Percentiles rank a stretch among this genome's conserved stretches.
phyloP scores from a whole-genome alignment of 2,113 vertebrate species.

The Danionella cerebrum region DNA sequence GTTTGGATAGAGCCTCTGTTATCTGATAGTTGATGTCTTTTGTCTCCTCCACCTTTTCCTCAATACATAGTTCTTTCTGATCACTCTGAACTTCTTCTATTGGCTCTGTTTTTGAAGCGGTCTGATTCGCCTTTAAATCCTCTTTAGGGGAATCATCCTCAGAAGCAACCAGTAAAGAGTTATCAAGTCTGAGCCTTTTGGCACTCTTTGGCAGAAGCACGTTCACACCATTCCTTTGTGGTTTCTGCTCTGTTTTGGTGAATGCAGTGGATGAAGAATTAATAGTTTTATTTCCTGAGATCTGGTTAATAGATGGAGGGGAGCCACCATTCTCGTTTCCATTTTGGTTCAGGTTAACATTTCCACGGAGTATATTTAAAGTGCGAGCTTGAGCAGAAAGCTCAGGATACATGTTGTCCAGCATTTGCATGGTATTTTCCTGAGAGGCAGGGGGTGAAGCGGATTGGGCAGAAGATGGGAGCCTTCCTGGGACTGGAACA shows the following conservation, averaged over 20 bases:
- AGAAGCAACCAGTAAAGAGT: constrained; percentile 45
- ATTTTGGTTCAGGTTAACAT: constrained; percentile 68
- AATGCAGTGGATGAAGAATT: constrained; percentile 81
- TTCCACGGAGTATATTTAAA: constrained; percentile 83
- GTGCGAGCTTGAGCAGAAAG: constrained; percentile 86
- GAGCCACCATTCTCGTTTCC: constrained; percentile 47
- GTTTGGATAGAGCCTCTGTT: constrained; percentile 62
- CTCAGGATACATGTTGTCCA: constrained; percentile 93
- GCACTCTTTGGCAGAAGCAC: constrained; percentile 60
- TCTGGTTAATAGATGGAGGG: constrained; percentile 53
- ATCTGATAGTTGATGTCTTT: constrained; percentile 43
- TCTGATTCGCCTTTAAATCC: neutral
- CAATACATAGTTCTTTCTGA: neutral
- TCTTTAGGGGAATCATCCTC: neutral
- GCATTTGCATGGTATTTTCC: constrained; percentile 86
- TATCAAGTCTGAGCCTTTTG: constrained; percentile 73
- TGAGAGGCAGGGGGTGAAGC: constrained; percentile 58
- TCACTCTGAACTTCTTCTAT: neutral
- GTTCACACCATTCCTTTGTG: constrained; percentile 51
- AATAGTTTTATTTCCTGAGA: constrained; percentile 75
- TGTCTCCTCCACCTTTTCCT: neutral
- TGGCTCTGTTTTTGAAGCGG: neutral
- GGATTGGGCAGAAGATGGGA: constrained; percentile 64
- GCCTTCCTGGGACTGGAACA: constrained; percentile 82
- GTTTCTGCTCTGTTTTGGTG: constrained; percentile 70